phyloP scores from a whole-genome alignment of 2,113 vertebrate species.

The Burhinus oedicnemus region DNA sequence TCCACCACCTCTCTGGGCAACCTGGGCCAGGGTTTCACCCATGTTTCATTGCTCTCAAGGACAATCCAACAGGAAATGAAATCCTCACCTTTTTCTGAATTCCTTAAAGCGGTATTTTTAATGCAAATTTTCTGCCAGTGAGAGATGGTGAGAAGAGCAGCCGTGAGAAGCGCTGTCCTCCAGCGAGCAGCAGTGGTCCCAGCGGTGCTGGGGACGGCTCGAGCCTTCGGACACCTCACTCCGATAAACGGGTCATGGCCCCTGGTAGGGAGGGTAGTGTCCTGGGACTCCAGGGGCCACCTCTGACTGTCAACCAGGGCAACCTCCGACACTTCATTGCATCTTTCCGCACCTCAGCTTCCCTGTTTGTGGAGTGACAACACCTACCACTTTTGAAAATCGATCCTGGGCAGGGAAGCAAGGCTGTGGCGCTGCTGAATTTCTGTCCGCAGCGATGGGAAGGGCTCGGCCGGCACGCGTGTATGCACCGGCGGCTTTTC shows the following conservation, averaged over 20 bases:
- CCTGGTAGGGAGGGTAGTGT: background rate
- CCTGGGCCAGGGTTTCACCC: background rate
- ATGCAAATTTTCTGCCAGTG: background rate
- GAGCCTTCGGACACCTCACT: background rate
- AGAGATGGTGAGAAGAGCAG: background rate
- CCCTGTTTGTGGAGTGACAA: background rate
- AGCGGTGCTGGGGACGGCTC: background rate
- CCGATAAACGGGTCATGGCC: accelerated
- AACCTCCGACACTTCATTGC: background rate
- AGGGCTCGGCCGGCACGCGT: background rate
- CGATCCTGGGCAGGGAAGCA: background rate
- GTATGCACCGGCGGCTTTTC: background rate
- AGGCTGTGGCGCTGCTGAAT: accelerated
- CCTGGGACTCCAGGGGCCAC: background rate
- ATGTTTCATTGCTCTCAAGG: background rate
- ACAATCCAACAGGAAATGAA: background rate
- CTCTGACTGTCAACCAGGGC: accelerated
- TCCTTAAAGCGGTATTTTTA: background rate
- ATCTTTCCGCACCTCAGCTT: background rate
- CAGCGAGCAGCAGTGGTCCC: accelerated
- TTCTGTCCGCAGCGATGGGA: background rate
- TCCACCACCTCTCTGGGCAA: background rate
- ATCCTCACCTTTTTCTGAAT: background rate
- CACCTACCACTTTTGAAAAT: background rate
- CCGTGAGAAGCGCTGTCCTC: background rate